phyloP scores from a whole-genome alignment of 2,888 invertebrate genomes.

The Entomobrya multifasciata region DNA sequence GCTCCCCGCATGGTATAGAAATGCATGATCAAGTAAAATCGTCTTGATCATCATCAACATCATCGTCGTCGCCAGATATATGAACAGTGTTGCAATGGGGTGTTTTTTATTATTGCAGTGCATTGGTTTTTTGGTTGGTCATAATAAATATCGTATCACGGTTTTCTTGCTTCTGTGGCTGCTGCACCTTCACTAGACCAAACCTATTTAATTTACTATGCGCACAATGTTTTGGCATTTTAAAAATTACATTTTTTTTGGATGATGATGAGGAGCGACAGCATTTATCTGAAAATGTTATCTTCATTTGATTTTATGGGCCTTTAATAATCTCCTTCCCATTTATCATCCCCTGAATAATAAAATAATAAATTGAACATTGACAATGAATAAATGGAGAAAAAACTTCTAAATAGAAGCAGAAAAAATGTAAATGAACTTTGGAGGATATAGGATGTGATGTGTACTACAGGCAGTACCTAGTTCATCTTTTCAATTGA shows the following conservation, averaged over 20 bases:
- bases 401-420: background rate
- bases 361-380: slow-evolving; percentile 36
- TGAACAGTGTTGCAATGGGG: background rate
- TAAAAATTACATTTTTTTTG: too few relatives aligned
- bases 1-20: background rate
- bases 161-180: background rate
- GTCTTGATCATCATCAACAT: slow-evolving; percentile 2
- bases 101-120: background rate
- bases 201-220: slow-evolving; percentile 18
- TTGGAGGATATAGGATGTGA: background rate
- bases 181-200: background rate
- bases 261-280: slow-evolving; percentile 5
- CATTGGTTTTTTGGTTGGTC: slow-evolving; percentile 21
- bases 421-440: slow-evolving; percentile 25
- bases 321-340: slow-evolving; percentile 3
- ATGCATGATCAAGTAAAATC: too few relatives aligned
- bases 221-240: slow-evolving; percentile 3
- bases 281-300: slow-evolving; percentile 24
- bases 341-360: slow-evolving; percentile 11
- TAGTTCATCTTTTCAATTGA: background rate
- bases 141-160: slow-evolving; percentile 37
- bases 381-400: slow-evolving; percentile 9
- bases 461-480: background rate
- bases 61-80: background rate
- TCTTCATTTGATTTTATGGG: slow-evolving; percentile 31